phyloP scores from a whole-genome alignment of 2,113 vertebrate genomes.

The Eonycteris spelaea region DNA sequence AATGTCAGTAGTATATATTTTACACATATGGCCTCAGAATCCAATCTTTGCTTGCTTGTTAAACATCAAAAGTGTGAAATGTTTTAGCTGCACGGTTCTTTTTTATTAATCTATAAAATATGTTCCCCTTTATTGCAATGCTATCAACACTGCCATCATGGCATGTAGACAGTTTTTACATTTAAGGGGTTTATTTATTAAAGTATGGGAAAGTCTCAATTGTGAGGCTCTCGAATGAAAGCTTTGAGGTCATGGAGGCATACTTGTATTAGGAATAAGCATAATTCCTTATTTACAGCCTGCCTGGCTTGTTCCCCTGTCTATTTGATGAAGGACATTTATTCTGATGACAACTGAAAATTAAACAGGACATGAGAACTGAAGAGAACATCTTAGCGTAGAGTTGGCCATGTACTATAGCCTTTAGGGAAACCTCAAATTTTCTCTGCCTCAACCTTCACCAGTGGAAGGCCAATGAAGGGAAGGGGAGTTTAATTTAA shows the following conservation, averaged over 20 bases:
- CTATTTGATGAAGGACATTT: background rate
- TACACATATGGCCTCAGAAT: background rate
- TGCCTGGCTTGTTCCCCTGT: background rate
- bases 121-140: background rate
- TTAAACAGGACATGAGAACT: background rate
- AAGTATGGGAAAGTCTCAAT: background rate
- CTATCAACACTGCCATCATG: background rate
- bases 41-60: background rate
- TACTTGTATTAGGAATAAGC: background rate
- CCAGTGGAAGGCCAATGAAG: background rate
- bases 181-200: conserved; percentile 1
- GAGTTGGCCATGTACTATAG: background rate
- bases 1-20: background rate
- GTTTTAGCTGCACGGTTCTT: background rate
- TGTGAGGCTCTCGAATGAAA: background rate
- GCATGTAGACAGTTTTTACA: background rate
- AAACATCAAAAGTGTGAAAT: background rate
- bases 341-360: background rate
- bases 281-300: background rate
- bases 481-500: background rate
- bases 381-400: background rate
- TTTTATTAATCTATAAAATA: background rate
- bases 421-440: background rate
- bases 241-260: background rate
- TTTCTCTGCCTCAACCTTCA: background rate